These are phyloP conservation scores for Diloba caeruleocephala DNA, from an alignment of 2,888 invertebrate species.

Conservation along the genomic window DNA sequence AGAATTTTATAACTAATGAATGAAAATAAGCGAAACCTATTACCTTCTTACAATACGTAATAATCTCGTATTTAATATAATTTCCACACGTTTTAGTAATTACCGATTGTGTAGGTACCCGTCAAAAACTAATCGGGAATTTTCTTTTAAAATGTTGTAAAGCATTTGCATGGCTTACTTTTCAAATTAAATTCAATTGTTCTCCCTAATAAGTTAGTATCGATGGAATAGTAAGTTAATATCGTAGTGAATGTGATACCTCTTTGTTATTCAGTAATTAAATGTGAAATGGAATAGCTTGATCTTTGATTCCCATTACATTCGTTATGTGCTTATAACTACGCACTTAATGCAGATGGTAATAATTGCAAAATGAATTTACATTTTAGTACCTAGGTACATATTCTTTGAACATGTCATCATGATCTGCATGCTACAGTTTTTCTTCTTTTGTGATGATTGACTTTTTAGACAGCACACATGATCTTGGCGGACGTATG, in stretches of 20 bases:
- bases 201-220: conserved; percentile 43
- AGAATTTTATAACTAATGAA: conserved; percentile 38
- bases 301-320: conserved; percentile 29
- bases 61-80: conserved; percentile 33
- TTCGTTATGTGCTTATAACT: conserved; percentile 26
- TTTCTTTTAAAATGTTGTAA: conserved; percentile 37
- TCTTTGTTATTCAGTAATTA: conserved; percentile 50
- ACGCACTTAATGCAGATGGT: conserved; percentile 12
- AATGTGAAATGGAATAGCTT: conserved; percentile 47
- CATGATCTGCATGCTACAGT: not conserved
- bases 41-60: conserved; percentile 28
- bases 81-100: conserved; percentile 38
- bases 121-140: conserved; percentile 34
- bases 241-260: conserved; percentile 7
- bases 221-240: conserved; percentile 36
- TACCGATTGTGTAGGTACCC: conserved; percentile 23
- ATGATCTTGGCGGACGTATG: too few species aligned
- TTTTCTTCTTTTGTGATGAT: not conserved
- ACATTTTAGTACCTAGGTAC: conserved; percentile 2
- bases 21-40: conserved; percentile 39
- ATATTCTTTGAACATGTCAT: not conserved
- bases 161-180: conserved; percentile 30
- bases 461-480: too few species aligned
- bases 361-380: conserved; percentile 12
- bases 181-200: conserved; percentile 50